Conservation (phyloP, 2,113 vertebrate genomes). For the Hyperopisus bebe region DNA sequence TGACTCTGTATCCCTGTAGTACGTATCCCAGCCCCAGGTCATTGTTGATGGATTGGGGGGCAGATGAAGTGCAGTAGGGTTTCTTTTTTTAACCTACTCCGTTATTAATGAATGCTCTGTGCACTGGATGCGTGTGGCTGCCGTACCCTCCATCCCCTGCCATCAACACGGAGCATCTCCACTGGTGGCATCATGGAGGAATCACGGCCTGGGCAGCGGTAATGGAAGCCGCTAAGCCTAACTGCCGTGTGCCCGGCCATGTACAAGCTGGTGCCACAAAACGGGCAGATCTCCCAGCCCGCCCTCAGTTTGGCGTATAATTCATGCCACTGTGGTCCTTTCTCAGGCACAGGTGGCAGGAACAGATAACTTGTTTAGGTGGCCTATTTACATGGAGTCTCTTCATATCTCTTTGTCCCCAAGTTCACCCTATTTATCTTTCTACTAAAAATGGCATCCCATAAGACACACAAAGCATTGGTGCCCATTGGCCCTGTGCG, state of each 20-base stretch:
- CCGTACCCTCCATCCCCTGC: not conserved
- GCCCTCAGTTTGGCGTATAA: not conserved
- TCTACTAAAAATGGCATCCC: not conserved
- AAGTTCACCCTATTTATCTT: not conserved
- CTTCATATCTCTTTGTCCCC: not conserved
- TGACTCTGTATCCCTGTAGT: not conserved
- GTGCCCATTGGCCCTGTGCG: not conserved
- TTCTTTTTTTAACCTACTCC: not conserved
- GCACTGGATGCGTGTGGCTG: not conserved
- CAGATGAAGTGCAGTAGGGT: not conserved
- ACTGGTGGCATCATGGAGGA: not conserved
- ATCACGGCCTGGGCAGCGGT: not conserved
- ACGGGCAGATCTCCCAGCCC: not conserved
- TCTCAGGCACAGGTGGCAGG: not conserved
- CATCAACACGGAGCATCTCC: not conserved
- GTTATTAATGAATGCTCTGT: not conserved
- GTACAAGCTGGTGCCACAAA: not conserved
- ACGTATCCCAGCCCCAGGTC: not conserved
- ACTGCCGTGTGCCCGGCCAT: not conserved
- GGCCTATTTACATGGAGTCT: constrained; percentile 7
- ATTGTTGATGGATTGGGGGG: not conserved
- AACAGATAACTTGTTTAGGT: constrained; percentile 3
- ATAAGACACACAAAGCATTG: not conserved
- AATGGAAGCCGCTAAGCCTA: not conserved
- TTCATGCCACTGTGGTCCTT: not conserved